These are phyloP conservation scores for Malurus splendens DNA, from an alignment of 2,797 vertebrate species.

Conservation along the genomic window DNA sequence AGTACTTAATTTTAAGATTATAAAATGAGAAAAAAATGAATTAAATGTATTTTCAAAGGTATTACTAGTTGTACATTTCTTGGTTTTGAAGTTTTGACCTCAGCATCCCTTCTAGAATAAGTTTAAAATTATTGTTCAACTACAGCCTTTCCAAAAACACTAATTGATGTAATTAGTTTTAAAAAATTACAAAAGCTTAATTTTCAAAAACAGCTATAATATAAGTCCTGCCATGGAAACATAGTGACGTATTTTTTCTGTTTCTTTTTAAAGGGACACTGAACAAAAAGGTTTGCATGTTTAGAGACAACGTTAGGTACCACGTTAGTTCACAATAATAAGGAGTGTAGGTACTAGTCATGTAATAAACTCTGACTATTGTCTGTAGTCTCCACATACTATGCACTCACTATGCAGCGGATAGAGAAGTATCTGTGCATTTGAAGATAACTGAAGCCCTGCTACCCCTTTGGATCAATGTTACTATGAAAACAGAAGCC, in stretches of 20 bases:
- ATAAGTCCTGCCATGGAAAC: not conserved
- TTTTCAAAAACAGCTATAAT: conserved; percentile 3
- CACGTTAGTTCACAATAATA: not conserved
- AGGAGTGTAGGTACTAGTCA: not conserved
- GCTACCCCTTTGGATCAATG: not conserved
- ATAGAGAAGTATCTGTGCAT: not conserved
- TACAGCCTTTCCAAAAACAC: not conserved
- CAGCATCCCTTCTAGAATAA: not conserved
- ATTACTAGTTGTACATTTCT: not conserved
- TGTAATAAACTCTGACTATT: not conserved
- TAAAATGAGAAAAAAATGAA: not conserved
- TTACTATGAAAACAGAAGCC: not conserved
- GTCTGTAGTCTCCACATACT: not conserved
- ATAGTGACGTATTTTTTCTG: not conserved
- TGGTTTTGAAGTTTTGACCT: conserved; percentile 1
- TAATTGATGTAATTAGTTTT: not conserved
- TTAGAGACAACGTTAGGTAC: not conserved
- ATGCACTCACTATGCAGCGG: not conserved
- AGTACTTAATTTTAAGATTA: not conserved
- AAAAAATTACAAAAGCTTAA: no score
- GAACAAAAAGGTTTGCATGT: not conserved
- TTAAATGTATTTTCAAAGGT: not conserved
- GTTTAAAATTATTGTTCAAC: not conserved
- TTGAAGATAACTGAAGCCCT: not conserved
- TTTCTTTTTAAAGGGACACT: not conserved